These are phyloP conservation scores for Ceriagrion tenellum DNA, from an alignment of 2,888 invertebrate genomes.

Conservation along the genomic window DNA sequence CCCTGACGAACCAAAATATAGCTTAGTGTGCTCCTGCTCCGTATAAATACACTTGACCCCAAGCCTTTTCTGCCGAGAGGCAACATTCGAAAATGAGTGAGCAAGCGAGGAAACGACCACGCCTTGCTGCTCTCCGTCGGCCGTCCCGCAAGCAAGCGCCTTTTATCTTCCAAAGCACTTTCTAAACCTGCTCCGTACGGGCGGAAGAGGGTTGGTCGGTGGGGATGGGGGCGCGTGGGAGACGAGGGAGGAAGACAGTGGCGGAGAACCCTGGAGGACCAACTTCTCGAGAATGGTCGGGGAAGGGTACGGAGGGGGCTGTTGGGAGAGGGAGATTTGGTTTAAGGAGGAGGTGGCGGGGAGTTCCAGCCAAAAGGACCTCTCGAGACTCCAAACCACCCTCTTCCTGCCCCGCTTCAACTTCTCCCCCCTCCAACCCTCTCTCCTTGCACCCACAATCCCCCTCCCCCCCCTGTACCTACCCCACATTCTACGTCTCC, in stretches of 20 bases:
- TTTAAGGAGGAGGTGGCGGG: not conserved
- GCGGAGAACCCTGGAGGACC: not conserved
- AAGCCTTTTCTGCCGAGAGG: not conserved
- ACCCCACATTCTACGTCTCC: not conserved
- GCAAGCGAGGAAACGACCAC: not conserved
- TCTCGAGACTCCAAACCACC: slow-evolving; percentile 26
- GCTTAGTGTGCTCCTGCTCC: not conserved
- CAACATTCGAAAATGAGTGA: slow-evolving; percentile 1
- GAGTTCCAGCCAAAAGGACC: not conserved
- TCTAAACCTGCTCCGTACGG: not conserved
- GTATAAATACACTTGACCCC: not conserved
- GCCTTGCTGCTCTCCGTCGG: not conserved
- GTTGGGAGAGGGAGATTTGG: not conserved
- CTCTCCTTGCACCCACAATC: not conserved
- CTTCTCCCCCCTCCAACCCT: too few relatives aligned
- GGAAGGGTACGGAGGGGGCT: not conserved
- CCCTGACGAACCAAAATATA: not conserved
- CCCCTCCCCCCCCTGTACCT: not conserved
- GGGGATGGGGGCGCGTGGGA: too few relatives aligned
- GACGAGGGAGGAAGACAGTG: not conserved
- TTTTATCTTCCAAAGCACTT: slow-evolving; percentile 32
- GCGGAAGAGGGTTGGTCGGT: not conserved
- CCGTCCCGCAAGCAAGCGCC: not conserved
- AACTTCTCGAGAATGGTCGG: not conserved
- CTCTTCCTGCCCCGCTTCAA: not conserved